phyloP scores from a whole-genome alignment of 2,797 vertebrate genomes.

The Aotus griseimembra region DNA sequence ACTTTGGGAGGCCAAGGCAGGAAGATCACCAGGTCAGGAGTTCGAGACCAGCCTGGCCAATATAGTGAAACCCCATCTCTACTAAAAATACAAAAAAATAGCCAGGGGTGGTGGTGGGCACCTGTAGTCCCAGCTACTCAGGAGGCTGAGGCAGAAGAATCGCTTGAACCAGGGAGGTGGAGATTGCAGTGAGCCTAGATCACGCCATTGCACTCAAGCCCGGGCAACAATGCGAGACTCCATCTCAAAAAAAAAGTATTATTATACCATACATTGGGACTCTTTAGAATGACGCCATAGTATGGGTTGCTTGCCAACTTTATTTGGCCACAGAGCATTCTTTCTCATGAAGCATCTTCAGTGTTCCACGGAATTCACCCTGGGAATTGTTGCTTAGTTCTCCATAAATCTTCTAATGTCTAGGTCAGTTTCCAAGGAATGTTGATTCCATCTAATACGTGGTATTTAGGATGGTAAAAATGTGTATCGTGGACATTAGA shows the following conservation, averaged over 20 bases:
- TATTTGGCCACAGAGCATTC: not conserved
- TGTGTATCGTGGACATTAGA: not conserved
- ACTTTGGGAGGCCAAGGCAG: no score
- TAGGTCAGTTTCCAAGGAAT: not conserved
- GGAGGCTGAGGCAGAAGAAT: no score
- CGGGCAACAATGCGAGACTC: rapidly evolving
- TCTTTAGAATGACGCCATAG: not conserved
- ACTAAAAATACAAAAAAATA: no score
- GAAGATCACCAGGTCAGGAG: no score
- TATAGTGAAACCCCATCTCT: no score
- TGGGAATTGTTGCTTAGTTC: not conserved
- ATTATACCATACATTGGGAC: not conserved
- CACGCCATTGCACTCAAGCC: no score
- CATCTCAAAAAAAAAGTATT: no score
- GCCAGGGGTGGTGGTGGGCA: no score
- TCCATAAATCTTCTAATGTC: not conserved
- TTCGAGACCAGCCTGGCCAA: no score
- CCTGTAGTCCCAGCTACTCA: no score
- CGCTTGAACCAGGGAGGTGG: no score
- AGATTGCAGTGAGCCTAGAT: no score
- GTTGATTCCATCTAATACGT: not conserved
- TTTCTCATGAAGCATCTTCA: not conserved
- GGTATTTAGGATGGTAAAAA: not conserved
- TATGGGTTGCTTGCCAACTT: not conserved
- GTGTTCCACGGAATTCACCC: not conserved